phyloP scores from a whole-genome alignment of 2,113 vertebrate genomes.

The Scolopax mira region DNA sequence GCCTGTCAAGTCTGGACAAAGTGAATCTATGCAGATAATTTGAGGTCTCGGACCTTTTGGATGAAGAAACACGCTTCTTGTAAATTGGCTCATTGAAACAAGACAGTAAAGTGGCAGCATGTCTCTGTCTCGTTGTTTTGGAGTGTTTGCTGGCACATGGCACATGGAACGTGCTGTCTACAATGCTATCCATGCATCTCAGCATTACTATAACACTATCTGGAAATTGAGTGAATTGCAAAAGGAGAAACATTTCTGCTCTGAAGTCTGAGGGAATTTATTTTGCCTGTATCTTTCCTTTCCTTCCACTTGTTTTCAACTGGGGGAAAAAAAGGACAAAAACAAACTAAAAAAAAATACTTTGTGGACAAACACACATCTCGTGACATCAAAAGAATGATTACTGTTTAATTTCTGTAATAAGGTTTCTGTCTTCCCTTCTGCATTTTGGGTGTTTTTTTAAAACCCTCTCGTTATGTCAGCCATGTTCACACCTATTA shows the following conservation, averaged over 20 bases:
- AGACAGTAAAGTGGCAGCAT: neutral
- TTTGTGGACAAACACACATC: neutral
- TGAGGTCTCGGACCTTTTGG: neutral
- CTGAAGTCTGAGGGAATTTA: neutral
- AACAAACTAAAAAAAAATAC: neutral
- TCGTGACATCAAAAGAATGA: neutral
- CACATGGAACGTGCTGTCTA: neutral
- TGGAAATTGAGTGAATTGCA: neutral
- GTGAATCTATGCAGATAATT: neutral
- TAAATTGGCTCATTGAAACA: neutral
- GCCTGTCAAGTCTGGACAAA: neutral
- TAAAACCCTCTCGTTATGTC: neutral
- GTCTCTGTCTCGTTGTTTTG: neutral
- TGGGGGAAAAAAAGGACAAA: neutral
- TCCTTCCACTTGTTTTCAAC: neutral
- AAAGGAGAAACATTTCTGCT: neutral
- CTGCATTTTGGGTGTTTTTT: neutral
- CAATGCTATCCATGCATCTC: neutral
- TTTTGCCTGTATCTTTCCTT: neutral
- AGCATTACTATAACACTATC: neutral
- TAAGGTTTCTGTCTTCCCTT: neutral
- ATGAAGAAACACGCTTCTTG: neutral
- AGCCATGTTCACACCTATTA: neutral
- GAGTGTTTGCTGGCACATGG: neutral
- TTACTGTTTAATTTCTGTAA: neutral